Evolutionary conservation across 2,888 invertebrate species (phyloP).

Genomic region (Dendrolimus houi): DNA sequence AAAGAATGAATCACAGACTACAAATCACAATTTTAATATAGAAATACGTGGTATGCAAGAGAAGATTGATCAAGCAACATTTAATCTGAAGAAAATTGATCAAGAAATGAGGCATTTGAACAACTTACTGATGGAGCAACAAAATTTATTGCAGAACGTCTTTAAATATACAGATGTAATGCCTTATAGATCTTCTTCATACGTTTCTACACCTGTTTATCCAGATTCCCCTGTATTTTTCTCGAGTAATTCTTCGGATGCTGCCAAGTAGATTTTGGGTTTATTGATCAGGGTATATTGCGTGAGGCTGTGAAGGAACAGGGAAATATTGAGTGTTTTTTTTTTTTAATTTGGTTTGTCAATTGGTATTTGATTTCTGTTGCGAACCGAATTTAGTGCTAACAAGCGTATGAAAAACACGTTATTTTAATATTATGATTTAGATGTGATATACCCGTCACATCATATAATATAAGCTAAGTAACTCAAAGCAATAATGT

Average conservation of each 20-base stretch:
- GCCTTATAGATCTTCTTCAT: slow-evolving; percentile 31
- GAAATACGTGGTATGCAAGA: slow-evolving; percentile 79
- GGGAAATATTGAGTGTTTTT: background rate
- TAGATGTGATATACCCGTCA: background rate
- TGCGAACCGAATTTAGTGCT: slow-evolving; percentile 1
- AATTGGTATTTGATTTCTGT: background rate
- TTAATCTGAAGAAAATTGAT: slow-evolving; percentile 81
- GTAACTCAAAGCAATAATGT: no score
- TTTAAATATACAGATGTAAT: slow-evolving; percentile 37
- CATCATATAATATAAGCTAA: no score
- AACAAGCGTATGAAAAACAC: background rate
- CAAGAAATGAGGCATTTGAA: slow-evolving; percentile 83
- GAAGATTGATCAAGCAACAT: slow-evolving; percentile 82
- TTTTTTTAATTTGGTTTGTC: no score
- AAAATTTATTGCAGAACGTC: slow-evolving; percentile 49
- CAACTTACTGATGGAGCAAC: slow-evolving; percentile 59
- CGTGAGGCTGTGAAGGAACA: background rate
- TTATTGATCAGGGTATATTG: background rate
- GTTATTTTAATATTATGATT: background rate
- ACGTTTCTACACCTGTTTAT: slow-evolving; percentile 33
- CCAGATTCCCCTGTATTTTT: slow-evolving; percentile 55
- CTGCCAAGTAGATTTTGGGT: slow-evolving; percentile 13
- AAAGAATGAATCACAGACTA: slow-evolving; percentile 69
- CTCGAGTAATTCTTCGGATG: slow-evolving; percentile 31
- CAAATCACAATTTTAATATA: slow-evolving; percentile 69